A percentile compares a stretch with the other conserved stretches of the same genome.
These are phyloP conservation scores for Epicampocera succincta DNA, from an alignment of 2,888 invertebrate genomes.

Conservation along the genomic window DNA sequence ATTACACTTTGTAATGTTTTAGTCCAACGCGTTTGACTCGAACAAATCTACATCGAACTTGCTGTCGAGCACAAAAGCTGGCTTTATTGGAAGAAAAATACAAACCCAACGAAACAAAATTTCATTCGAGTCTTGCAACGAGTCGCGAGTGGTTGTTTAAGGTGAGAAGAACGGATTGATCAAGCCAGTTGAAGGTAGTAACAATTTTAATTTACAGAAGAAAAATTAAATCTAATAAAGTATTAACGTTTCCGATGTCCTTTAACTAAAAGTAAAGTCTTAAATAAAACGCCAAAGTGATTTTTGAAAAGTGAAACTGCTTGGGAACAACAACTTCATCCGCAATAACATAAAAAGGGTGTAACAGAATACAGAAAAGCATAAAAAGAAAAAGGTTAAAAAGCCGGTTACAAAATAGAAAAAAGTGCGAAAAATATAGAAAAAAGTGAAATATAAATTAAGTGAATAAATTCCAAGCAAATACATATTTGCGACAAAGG, in stretches of 20 bases:
- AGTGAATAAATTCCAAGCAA: constrained; percentile 34
- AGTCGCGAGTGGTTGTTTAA: constrained; percentile 76
- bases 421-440: constrained; percentile 54
- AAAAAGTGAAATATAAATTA: constrained; percentile 41
- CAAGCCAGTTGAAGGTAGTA: constrained; percentile 46
- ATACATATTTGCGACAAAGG: constrained; percentile 39
- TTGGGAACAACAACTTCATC: constrained; percentile 42
- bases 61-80: constrained; percentile 54
- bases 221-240: constrained; percentile 12
- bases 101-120: constrained; percentile 62
- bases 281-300: constrained; percentile 39
- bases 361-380: constrained; percentile 67
- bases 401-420: constrained; percentile 61
- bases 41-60: constrained; percentile 20
- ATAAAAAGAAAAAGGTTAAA: constrained; percentile 49
- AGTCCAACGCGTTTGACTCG: constrained; percentile 49
- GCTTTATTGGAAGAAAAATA: constrained; percentile 66
- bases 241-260: constrained; percentile 33
- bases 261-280: constrained; percentile 25
- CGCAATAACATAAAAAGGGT: constrained; percentile 58
- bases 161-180: constrained; percentile 48
- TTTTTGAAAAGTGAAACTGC: constrained; percentile 52
- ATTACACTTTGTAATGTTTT: not conserved
- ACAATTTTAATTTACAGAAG: constrained; percentile 6
- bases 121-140: constrained; percentile 78